A percentile compares a stretch with the other conserved stretches of the same genome.
Conservation (phyloP, 2,888 invertebrate species). For the Dicycla oo region DNA sequence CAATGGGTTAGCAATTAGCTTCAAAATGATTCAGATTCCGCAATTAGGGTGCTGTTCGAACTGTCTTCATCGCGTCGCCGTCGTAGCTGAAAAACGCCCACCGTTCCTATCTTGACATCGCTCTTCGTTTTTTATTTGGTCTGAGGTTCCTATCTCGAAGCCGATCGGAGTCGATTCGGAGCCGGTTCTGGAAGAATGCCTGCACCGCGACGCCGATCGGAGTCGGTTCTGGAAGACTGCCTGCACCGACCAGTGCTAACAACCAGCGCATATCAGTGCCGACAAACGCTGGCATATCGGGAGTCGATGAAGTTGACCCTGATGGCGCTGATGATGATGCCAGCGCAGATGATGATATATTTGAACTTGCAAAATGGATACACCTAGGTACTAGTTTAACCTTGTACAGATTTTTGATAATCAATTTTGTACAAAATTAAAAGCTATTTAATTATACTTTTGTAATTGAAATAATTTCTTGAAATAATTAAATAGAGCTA, state of each 20-base stretch:
- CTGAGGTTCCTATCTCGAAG: too few species aligned
- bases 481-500: slow-evolving; percentile 3
- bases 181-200: too few species aligned
- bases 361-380: slow-evolving; percentile 10
- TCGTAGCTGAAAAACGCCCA: too few species aligned
- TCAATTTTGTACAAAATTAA: not conserved
- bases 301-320: too few species aligned
- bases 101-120: too few species aligned
- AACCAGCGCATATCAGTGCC: not conserved
- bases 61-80: not conserved
- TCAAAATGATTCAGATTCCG: too few species aligned
- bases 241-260: not conserved
- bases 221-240: not conserved
- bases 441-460: not conserved
- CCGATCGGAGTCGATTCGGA: too few species aligned
- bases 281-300: not conserved
- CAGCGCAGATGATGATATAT: not conserved
- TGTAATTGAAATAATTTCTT: slow-evolving; percentile 3
- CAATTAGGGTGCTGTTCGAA: too few species aligned
- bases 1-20: too few species aligned
- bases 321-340: too few species aligned
- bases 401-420: slow-evolving; percentile 12
- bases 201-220: too few species aligned
- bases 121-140: too few species aligned
- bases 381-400: not conserved